Percentiles rank a stretch among this genome's conserved stretches.
These are phyloP conservation scores for Bungarus multicinctus DNA, from an alignment of 2,113 vertebrate genomes.

Conservation along the genomic window DNA sequence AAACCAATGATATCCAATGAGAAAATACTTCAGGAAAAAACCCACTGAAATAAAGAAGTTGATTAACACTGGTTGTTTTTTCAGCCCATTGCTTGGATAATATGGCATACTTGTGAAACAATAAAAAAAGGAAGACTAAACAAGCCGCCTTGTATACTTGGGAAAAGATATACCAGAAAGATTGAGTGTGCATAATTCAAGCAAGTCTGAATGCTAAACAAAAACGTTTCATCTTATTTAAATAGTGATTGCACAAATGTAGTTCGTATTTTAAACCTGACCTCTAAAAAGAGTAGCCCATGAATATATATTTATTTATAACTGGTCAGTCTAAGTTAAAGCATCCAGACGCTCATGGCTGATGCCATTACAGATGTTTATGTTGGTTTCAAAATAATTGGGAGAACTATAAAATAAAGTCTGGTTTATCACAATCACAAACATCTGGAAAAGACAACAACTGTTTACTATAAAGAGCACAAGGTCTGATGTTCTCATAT, in stretches of 20 bases:
- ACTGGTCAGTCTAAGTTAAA: slow-evolving; percentile 37
- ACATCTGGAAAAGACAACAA: slow-evolving; percentile 22
- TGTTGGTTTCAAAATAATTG: slow-evolving; percentile 33
- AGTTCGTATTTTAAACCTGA: slow-evolving; percentile 14
- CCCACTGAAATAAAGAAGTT: slow-evolving; percentile 19
- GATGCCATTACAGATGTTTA: slow-evolving; percentile 37
- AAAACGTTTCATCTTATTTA: neutral
- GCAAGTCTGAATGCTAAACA: neutral
- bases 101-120: neutral
- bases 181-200: slow-evolving; percentile 11
- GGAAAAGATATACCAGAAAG: neutral
- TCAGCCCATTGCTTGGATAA: neutral
- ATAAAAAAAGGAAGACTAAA: slow-evolving; percentile 5
- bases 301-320: slow-evolving; percentile 40
- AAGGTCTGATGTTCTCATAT: slow-evolving; percentile 41
- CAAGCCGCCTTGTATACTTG: neutral
- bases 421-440: slow-evolving; percentile 35
- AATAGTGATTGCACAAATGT: slow-evolving; percentile 30
- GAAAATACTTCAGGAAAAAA: neutral
- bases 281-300: slow-evolving; percentile 27
- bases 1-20: slow-evolving; percentile 10
- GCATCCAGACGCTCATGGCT: slow-evolving; percentile 32
- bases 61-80: slow-evolving; percentile 49
- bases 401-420: slow-evolving; percentile 28
- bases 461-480: slow-evolving; percentile 20